Conservation (phyloP, 2,888 invertebrate genomes). For the Dione juno region DNA sequence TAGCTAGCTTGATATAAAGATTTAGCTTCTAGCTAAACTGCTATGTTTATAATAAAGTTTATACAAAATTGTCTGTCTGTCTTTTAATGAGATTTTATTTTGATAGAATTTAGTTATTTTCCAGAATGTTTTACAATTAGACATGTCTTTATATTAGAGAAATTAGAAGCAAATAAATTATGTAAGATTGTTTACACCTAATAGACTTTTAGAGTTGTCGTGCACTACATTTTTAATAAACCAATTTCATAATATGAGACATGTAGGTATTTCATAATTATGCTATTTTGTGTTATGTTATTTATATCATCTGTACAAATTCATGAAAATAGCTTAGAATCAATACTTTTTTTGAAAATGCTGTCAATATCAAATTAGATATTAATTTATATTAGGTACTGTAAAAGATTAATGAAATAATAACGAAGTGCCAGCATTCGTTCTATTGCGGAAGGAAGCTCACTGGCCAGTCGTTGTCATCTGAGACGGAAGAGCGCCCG, state of each 20-base stretch:
- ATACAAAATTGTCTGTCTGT: neutral
- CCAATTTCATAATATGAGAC: too few relatives aligned
- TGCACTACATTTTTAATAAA: too few relatives aligned
- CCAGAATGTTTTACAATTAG: too few relatives aligned
- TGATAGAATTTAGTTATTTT: neutral
- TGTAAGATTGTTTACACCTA: too few relatives aligned
- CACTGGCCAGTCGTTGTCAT: constrained; percentile 43
- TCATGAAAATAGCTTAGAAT: neutral
- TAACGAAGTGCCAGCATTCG: neutral
- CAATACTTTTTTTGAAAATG: too few relatives aligned
- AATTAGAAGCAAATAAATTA: too few relatives aligned
- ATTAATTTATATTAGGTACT: constrained; percentile 26
- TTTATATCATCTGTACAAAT: neutral
- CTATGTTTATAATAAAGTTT: neutral
- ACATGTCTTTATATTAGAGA: too few relatives aligned
- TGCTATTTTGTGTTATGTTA: neutral
- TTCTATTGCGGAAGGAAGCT: constrained; percentile 44
- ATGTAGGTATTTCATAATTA: neutral
- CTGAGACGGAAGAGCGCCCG: constrained; percentile 41
- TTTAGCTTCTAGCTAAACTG: neutral
- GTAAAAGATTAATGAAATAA: constrained; percentile 34
- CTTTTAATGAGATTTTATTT: neutral
- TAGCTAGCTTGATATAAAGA: neutral
- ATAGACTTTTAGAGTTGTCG: too few relatives aligned
- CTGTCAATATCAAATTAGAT: constrained; percentile 23